Base-by-base conservation (phyloP, 2,888 invertebrate genomes). In the Tribolium freemani region DNA sequence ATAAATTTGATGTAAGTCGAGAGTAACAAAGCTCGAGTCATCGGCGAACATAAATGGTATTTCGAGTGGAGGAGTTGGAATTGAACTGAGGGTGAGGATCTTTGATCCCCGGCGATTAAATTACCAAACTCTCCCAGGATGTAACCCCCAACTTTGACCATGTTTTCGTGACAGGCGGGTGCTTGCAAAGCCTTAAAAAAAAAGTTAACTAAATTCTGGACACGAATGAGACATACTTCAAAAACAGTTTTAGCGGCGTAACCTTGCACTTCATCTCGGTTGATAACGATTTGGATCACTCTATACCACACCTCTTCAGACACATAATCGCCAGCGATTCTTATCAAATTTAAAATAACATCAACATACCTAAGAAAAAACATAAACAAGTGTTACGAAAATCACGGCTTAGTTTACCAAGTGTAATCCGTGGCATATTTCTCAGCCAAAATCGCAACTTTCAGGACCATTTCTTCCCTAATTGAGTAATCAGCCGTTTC, bases 261-360 rank as follows among this genome's bases (percentile, higher is more conserved):
- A 13, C 98, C 99, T 88, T 99, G 99, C 1, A 99, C 99, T 88
- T 99, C 99, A 86, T 99, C 99, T 82, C 99, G 92, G 86, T 99
- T 99, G 78, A 99, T 99, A 38, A 99, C 99, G 84, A 99, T 99
- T 89, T 99, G 98, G 82, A 99, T 99, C 66, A 99, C 99, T 86
- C 99, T 91, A 87, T 99, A 99, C 99, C 99, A 99, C 44, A 99
- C 98, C 89, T 99, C 99, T 87, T 99, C 99, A 71, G 97, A 98
- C 21, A 99, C 99, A 88, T 99, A 99, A 87, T 99, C 99, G 71
- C 99, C 99, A 81, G 99, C 99, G 88, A 99, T 98, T 88, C 99
- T 93, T 81, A 99, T 99, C 76, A 99, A 90, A 90, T 99, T 99
- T 74, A 99, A 90, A 82, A 99, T 99, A 9, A 99, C 99, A 88